These are phyloP conservation scores for Agrotis puta DNA, from an alignment of 2,888 invertebrate species.

Conservation along the genomic window DNA sequence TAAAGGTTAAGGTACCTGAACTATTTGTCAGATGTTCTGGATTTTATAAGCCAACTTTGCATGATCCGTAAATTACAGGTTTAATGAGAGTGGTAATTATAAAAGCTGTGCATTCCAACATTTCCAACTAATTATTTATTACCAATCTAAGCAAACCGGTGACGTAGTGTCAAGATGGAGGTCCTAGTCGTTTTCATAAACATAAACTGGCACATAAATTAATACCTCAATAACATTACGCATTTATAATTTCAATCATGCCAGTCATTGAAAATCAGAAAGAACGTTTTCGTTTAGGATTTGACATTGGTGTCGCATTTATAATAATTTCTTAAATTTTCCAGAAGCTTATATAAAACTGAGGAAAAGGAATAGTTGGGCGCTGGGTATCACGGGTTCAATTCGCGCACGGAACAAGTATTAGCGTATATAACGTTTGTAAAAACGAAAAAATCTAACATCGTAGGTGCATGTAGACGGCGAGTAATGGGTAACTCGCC, in stretches of 20 bases:
- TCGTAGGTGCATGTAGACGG: too few relatives aligned
- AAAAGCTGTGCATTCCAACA: neutral
- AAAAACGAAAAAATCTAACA: too few relatives aligned
- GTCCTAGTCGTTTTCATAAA: neutral
- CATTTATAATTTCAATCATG: neutral
- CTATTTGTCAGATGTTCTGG: conserved; percentile 14
- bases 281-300: neutral
- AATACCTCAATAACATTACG: neutral
- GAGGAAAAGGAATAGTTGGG: too few relatives aligned
- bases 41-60: conserved; percentile 3
- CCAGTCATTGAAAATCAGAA: neutral
- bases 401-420: too few relatives aligned
- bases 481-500: too few relatives aligned
- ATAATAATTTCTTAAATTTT: neutral
- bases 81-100: conserved; percentile 4
- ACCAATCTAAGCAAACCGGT: neutral
- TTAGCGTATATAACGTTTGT: too few relatives aligned
- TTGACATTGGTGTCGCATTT: neutral
- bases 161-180: neutral
- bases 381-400: too few relatives aligned
- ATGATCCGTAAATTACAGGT: conserved; percentile 13
- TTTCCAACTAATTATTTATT: neutral
- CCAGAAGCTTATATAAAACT: too few relatives aligned
- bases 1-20: conserved; percentile 6
- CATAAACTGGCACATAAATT: neutral